Evolutionary conservation across 2,888 invertebrate genomes (phyloP).

Genomic region (Cepaea hortensis): DNA sequence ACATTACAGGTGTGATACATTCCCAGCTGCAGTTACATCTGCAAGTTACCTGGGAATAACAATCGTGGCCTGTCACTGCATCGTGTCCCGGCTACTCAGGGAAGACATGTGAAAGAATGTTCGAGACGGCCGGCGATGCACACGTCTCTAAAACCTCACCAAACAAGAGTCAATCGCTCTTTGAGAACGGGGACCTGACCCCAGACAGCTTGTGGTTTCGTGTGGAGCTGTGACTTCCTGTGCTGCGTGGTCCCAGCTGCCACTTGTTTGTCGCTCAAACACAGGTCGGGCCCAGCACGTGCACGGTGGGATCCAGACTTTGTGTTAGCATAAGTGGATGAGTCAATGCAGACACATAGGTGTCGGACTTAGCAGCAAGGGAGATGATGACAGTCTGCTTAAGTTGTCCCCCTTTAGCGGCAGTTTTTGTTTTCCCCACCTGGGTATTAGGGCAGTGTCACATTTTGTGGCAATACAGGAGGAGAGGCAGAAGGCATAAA

Average conservation of each 20-base stretch:
- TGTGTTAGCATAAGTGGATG: conserved; percentile 4
- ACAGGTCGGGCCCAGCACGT: conserved; percentile 14
- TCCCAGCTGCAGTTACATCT: too few species aligned
- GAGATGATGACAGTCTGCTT: background rate
- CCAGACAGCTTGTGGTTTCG: conserved; percentile 17
- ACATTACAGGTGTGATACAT: too few species aligned
- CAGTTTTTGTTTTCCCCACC: background rate
- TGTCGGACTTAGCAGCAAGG: conserved; percentile 9
- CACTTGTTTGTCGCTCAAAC: conserved; percentile 23
- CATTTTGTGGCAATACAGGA: too few species aligned
- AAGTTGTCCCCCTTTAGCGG: background rate
- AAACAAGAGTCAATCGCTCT: conserved; percentile 32
- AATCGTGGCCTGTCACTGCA: background rate
- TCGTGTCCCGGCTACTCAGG: background rate
- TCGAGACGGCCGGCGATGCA: background rate
- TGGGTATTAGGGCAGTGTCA: too few species aligned
- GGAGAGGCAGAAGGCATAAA: too few species aligned
- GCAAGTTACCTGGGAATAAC: background rate
- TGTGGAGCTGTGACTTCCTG: conserved; percentile 30
- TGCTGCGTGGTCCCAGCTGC: conserved; percentile 23
- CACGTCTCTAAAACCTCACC: conserved; percentile 21
- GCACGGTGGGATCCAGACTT: background rate
- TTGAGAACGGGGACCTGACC: conserved; percentile 1
- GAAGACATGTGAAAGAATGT: background rate
- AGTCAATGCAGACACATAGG: conserved; percentile 23